Evolutionary conservation across 2,113 vertebrate genomes (phyloP).

Genomic region (Sylvietta virens): DNA sequence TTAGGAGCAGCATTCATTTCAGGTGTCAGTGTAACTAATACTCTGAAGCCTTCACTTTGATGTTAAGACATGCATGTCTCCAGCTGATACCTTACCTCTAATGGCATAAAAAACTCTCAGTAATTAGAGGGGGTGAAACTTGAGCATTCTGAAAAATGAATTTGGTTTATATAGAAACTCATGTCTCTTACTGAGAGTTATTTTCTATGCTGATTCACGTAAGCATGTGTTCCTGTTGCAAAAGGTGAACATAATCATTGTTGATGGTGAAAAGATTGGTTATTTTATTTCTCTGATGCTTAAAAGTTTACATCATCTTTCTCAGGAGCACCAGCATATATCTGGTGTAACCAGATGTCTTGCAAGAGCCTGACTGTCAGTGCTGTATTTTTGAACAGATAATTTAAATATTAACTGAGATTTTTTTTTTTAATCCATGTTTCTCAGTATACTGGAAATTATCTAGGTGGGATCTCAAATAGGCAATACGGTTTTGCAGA

Average conservation of each 20-base stretch:
- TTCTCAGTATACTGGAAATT: background rate
- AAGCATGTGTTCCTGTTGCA: background rate
- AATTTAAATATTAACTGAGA: background rate
- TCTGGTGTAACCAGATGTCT: fast-evolving
- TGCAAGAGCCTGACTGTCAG: background rate
- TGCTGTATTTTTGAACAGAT: background rate
- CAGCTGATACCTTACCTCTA: background rate
- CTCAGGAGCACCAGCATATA: background rate
- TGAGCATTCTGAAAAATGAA: background rate
- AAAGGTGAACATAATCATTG: background rate
- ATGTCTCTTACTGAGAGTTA: background rate
- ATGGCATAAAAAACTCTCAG: background rate
- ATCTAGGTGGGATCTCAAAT: background rate
- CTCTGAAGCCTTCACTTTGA: background rate
- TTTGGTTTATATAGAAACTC: background rate
- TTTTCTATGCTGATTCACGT: background rate
- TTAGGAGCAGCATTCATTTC: background rate
- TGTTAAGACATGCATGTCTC: background rate
- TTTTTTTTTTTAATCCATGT: background rate
- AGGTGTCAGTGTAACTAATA: background rate
- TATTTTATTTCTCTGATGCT: background rate
- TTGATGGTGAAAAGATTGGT: background rate
- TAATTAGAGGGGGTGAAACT: background rate
- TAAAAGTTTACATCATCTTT: background rate
- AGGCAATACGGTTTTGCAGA: background rate